Percentiles rank a stretch among this genome's conserved stretches.
phyloP scores from a whole-genome alignment of 2,797 vertebrate genomes.

The Acanthurus lineatus region DNA sequence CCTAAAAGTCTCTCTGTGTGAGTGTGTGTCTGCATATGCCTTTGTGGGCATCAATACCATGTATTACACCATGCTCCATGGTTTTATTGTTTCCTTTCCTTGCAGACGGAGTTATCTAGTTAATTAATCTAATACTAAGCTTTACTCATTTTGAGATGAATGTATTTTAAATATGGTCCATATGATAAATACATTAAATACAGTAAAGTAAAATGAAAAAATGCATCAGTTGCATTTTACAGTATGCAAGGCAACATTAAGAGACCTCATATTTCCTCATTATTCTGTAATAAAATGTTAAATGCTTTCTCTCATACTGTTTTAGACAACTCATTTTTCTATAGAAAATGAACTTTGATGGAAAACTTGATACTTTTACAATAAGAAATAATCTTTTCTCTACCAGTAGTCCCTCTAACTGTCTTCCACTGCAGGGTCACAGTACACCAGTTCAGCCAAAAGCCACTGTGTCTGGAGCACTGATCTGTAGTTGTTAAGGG shows the following conservation, averaged over 20 bases:
- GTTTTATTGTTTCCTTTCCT: too few relatives aligned
- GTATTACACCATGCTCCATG: too few relatives aligned
- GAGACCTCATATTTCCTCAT: neutral
- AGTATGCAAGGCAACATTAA: neutral
- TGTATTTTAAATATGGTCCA: too few relatives aligned
- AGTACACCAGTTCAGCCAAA: slow-evolving; percentile 65
- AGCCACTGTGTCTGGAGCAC: slow-evolving; percentile 61
- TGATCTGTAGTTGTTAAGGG: slow-evolving; percentile 72
- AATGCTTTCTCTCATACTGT: neutral
- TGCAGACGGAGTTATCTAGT: too few relatives aligned
- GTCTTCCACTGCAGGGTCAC: slow-evolving; percentile 44
- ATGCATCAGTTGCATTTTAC: too few relatives aligned
- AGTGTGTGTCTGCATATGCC: too few relatives aligned
- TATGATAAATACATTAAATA: too few relatives aligned
- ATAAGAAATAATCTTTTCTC: neutral
- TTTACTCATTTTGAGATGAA: too few relatives aligned
- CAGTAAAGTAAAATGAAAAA: too few relatives aligned
- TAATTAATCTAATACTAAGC: too few relatives aligned
- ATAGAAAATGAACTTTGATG: neutral
- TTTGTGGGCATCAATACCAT: too few relatives aligned
- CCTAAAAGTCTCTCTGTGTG: too few relatives aligned
- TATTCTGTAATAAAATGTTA: neutral
- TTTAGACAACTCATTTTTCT: neutral
- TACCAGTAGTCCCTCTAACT: neutral
- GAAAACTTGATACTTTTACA: neutral